Evolutionary conservation across 2,888 invertebrate genomes (phyloP).

Genomic region (Eilema griseolum): DNA sequence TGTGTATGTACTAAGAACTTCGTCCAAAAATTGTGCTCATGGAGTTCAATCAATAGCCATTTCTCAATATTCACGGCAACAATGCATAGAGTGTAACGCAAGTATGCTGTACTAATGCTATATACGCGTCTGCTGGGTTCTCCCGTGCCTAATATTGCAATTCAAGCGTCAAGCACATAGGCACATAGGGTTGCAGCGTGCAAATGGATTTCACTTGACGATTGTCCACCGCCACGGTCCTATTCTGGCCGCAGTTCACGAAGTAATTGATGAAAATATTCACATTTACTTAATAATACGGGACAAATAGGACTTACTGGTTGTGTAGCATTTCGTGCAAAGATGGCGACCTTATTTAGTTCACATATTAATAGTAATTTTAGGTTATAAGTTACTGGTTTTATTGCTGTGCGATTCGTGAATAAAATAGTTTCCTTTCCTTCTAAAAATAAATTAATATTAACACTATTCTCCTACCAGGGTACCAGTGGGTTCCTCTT

Average conservation of each 20-base stretch:
- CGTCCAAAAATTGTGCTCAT: neutral
- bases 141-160: slow-evolving; percentile 46
- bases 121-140: slow-evolving; percentile 15
- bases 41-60: neutral
- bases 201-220: slow-evolving; percentile 62
- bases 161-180: slow-evolving; percentile 30
- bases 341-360: no score
- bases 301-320: no score
- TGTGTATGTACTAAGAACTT: no score
- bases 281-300: no score
- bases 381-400: no score
- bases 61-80: neutral
- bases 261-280: no score
- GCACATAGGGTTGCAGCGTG: slow-evolving; percentile 33
- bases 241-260: slow-evolving; percentile 38
- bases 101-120: slow-evolving; percentile 18
- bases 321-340: no score
- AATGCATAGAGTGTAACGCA: neutral
- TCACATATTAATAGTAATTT: no score
- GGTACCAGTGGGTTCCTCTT: no score
- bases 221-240: slow-evolving; percentile 48
- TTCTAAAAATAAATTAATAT: neutral
- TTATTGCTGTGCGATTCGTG: no score
- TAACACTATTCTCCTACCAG: no score
- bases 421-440: no score